Evolutionary conservation across 2,888 invertebrate species (phyloP).

Genomic region (Tetanocera ferruginea): DNA sequence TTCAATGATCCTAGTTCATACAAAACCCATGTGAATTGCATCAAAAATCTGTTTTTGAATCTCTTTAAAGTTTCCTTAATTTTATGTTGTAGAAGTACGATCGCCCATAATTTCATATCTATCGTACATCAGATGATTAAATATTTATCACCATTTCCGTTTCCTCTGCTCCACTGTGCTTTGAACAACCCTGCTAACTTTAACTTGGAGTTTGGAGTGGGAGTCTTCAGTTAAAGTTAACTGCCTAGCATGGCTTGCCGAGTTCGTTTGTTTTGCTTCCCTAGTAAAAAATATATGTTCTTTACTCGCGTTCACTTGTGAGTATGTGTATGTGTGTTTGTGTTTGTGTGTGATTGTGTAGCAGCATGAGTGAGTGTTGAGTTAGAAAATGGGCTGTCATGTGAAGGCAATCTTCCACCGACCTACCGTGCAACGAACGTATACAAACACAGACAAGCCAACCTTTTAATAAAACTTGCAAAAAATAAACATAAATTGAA

Average conservation of each 20-base stretch:
- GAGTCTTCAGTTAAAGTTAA: background rate
- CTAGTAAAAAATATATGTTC: background rate
- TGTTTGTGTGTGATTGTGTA: background rate
- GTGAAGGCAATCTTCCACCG: conserved; percentile 35
- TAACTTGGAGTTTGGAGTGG: background rate
- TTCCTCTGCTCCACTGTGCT: conserved; percentile 8
- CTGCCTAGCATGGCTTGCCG: background rate
- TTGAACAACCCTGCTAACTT: no score
- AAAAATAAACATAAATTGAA: conserved; percentile 42
- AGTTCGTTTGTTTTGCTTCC: background rate
- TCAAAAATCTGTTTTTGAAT: background rate
- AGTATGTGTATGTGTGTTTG: background rate
- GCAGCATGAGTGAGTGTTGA: conserved; percentile 13
- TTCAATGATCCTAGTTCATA: no score
- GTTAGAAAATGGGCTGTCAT: conserved; percentile 42
- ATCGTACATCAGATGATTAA: no score
- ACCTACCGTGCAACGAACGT: background rate
- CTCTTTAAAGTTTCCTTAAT: no score
- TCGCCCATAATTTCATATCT: no score
- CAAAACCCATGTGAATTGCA: background rate
- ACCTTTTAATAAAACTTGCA: conserved; percentile 12
- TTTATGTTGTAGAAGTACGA: no score
- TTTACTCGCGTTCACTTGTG: background rate
- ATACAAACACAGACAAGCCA: conserved; percentile 7
- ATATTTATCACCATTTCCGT: no score